Base-by-base conservation (phyloP, 1,140 invertebrate species). In the Neotoxoptera formosana region DNA sequence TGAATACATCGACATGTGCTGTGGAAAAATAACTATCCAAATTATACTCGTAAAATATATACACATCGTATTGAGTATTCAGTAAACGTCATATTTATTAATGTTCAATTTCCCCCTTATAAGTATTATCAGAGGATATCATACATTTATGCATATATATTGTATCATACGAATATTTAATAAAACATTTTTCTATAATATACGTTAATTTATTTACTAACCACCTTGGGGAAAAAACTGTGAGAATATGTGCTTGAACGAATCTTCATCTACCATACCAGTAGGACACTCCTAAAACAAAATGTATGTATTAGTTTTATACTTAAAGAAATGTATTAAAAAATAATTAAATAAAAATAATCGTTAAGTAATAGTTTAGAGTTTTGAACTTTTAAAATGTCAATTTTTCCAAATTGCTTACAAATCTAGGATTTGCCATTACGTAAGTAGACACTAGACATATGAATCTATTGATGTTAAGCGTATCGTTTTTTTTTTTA, bases 161-260 rank as follows among this genome's bases (percentile, higher is more conserved):
- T n/a, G 60, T n/a, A n/a, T 67, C 9, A 9, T 67, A 67, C 30
- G 30, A 67, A 67, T 17, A n/a, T n/a, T 76, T 76, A 76, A n/a
- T 17, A 76, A 76, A 17, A n/a, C 14, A 76, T 17, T 76, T n/a
- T 76, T 14, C 17, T 76, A 2, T 17, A 76, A 76, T 76, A 76
- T n/a, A n/a, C n/a, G n/a, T n/a, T 76, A 76, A 76, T 76, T 76
- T 76, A 76, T 76, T 76, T 76, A 95, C 96, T 96, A 96, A 99
- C 98, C 98, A 95, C 98, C 98, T 95, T 98, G 97, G 0, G 98
- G 98, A 95, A 99, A 99, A 95, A 98, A 99, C 95, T 98, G 98
- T 0, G 97, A 97, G 95, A 98, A 99, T 94, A 99, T 98, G 94
- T 98, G 96, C 95, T 98, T 98, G 96, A 99, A 99, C 17, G 97